phyloP scores from a whole-genome alignment of 2,113 vertebrate genomes.

The Megaleporinus macrocephalus region DNA sequence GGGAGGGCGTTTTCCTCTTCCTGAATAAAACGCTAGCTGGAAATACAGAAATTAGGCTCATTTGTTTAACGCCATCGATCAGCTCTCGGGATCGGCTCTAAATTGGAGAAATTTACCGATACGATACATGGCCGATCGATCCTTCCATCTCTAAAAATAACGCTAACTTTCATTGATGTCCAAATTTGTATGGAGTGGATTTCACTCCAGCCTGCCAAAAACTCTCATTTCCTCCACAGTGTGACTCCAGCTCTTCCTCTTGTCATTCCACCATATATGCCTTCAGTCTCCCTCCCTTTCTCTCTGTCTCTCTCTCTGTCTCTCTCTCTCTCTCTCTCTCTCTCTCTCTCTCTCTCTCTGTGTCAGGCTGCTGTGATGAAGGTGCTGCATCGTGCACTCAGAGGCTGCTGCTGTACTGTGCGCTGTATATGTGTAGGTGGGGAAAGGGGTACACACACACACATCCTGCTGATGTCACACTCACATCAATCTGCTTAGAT shows the following conservation, averaged over 20 bases:
- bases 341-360: not conserved
- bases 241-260: not conserved
- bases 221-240: not conserved
- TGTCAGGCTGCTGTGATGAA: conserved; percentile 40
- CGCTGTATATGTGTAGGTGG: conserved; percentile 8
- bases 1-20: too few species aligned
- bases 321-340: conserved; percentile 7
- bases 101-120: too few species aligned
- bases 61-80: too few species aligned
- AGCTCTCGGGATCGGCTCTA: too few species aligned
- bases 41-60: too few species aligned
- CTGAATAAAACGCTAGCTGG: too few species aligned
- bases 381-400: not conserved
- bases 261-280: not conserved
- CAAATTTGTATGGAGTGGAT: too few species aligned
- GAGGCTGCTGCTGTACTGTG: not conserved
- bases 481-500: conserved; percentile 25
- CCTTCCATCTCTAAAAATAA: too few species aligned
- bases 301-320: not conserved
- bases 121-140: too few species aligned
- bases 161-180: too few species aligned
- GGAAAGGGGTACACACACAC: not conserved
- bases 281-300: not conserved
- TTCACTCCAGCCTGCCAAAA: not conserved
- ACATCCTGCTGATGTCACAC: not conserved